Evolutionary conservation across 2,113 vertebrate genomes (phyloP).

Genomic region (Syngnathus typhle): DNA sequence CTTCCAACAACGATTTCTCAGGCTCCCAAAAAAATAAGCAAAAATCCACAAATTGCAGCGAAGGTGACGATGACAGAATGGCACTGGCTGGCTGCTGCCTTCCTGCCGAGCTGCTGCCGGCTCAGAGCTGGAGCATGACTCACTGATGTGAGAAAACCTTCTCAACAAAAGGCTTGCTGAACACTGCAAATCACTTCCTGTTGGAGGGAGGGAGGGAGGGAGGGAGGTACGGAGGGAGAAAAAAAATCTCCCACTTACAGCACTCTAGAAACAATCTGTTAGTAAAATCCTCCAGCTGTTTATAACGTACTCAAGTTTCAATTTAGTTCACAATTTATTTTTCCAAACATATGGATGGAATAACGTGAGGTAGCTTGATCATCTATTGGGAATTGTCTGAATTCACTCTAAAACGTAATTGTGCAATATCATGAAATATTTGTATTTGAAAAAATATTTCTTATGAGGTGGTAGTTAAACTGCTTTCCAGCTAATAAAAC

Average conservation of each 20-base stretch:
- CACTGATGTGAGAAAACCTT: conserved; percentile 97
- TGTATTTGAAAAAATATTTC: not conserved
- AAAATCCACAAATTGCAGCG: conserved; percentile 8
- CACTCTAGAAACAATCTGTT: conserved; percentile 91
- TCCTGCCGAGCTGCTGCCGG: conserved; percentile 68
- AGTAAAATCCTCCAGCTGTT: conserved; percentile 77
- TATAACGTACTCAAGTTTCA: not conserved
- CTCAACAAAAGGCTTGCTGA: conserved; percentile 99
- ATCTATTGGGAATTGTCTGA: not conserved
- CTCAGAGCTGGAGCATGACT: conserved; percentile 97
- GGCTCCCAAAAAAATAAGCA: conserved; percentile 7
- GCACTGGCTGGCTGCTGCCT: conserved; percentile 79
- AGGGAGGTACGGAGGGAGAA: not conserved
- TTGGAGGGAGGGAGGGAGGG: conserved; percentile 68
- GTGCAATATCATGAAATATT: not conserved
- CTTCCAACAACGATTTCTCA: conserved; percentile 19
- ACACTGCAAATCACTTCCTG: conserved; percentile 99
- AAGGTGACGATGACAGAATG: conserved; percentile 62
- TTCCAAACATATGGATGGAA: conserved; percentile 15
- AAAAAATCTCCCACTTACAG: conserved; percentile 89
- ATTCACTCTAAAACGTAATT: not conserved
- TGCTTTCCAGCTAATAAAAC: not conserved
- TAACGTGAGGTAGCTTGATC: conserved; percentile 16
- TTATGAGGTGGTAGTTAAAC: not conserved
- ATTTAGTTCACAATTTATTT: not conserved